A percentile compares a stretch with the other conserved stretches of the same genome.
These are phyloP conservation scores for Vombatus ursinus DNA, from an alignment of 2,113 vertebrate species.

Conservation along the genomic window DNA sequence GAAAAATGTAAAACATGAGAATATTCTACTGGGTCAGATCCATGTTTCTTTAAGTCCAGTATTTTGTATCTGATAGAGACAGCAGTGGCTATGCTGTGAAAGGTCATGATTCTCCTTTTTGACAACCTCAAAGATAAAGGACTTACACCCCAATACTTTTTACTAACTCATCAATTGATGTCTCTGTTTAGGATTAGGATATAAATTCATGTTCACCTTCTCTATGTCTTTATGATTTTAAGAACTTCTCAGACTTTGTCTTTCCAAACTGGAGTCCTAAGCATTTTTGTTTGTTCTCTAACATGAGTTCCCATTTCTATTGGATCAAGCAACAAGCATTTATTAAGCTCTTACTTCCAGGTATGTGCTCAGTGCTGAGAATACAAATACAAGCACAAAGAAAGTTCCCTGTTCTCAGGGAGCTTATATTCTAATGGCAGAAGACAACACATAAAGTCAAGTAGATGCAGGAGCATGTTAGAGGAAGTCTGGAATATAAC, in stretches of 20 bases:
- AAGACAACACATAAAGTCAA: background rate
- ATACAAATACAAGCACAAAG: background rate
- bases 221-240: slow-evolving; percentile 5
- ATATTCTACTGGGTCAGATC: background rate
- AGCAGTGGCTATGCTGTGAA: slow-evolving; percentile 6
- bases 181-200: background rate
- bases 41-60: background rate
- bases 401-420: background rate
- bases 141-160: slow-evolving; percentile 9
- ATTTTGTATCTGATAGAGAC: background rate
- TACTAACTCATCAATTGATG: background rate
- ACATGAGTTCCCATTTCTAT: background rate
- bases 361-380: background rate
- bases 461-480: background rate
- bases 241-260: background rate
- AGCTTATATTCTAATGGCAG: background rate
- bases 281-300: slow-evolving; percentile 17
- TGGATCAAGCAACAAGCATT: background rate
- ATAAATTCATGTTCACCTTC: slow-evolving; percentile 26
- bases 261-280: background rate
- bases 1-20: slow-evolving; percentile 1
- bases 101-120: slow-evolving; percentile 26
- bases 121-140: slow-evolving; percentile 34
- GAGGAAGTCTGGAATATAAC: background rate
- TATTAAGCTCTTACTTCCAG: background rate